Evolutionary conservation across 2,113 vertebrate species (phyloP).

Genomic region (human (Homo sapiens)): DNA sequence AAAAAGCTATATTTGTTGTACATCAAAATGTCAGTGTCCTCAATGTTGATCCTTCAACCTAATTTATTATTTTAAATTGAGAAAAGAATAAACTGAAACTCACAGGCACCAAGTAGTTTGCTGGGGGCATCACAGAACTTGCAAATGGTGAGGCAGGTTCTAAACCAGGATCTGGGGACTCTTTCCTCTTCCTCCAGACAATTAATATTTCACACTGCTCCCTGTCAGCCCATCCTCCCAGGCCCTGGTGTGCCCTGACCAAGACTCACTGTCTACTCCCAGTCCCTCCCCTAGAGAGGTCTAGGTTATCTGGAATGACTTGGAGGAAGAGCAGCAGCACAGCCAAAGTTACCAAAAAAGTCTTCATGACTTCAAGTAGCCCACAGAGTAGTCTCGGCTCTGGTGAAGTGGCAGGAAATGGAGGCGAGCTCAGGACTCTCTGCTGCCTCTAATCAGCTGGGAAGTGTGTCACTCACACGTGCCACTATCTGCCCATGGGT

Average conservation of each 20-base stretch:
- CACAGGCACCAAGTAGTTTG: background rate
- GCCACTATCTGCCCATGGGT: background rate
- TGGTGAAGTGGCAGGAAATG: background rate
- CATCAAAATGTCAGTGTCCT: background rate
- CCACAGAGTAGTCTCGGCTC: background rate
- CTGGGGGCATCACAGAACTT: background rate
- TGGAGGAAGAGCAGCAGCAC: slow-evolving; percentile 19
- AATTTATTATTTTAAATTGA: background rate
- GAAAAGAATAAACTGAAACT: background rate
- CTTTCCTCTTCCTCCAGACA: background rate
- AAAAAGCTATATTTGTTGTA: background rate
- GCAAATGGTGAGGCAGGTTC: background rate
- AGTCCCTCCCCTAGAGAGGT: background rate
- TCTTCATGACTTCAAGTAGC: slow-evolving; percentile 3
- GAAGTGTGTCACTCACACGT: background rate
- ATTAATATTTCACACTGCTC: background rate
- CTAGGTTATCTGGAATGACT: slow-evolving; percentile 54
- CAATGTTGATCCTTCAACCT: background rate
- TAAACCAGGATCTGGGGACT: background rate
- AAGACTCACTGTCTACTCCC: background rate
- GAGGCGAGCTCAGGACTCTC: background rate
- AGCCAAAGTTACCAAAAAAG: background rate
- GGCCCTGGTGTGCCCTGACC: background rate
- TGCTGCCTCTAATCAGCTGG: background rate
- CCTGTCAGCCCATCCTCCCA: background rate